Evolutionary conservation across 2,797 vertebrate genomes (phyloP).

Genomic region (Cossypha dichroa): DNA sequence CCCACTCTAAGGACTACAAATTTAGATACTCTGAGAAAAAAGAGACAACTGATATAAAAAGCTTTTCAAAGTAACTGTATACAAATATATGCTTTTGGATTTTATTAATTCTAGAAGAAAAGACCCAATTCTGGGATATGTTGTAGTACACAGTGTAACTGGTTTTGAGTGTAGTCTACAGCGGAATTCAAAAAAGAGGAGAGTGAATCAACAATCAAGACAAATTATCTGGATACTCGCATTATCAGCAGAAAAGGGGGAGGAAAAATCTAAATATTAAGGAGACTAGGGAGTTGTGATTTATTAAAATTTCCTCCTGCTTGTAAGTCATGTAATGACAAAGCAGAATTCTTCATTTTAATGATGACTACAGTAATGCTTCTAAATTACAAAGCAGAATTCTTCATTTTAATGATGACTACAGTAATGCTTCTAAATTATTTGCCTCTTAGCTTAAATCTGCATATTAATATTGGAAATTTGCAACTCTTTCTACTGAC

Average conservation of each 20-base stretch:
- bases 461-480: neutral
- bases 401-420: neutral
- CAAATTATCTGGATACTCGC: neutral
- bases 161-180: neutral
- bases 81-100: neutral
- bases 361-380: no score
- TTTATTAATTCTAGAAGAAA: neutral
- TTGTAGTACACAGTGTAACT: neutral
- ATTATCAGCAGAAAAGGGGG: neutral
- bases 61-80: neutral
- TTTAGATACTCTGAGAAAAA: neutral
- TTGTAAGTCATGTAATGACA: neutral
- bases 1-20: neutral
- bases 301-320: neutral
- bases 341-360: no score
- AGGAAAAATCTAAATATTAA: neutral
- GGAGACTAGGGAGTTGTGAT: neutral
- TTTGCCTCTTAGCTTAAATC: conserved; percentile 10
- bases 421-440: neutral
- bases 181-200: neutral
- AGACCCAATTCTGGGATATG: neutral
- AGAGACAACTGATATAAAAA: neutral
- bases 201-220: neutral
- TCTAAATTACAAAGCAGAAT: neutral
- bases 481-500: neutral